A percentile compares a stretch with the other conserved stretches of the same genome.
These are phyloP conservation scores for Nebria ingens DNA, from an alignment of 1,140 invertebrate genomes.

Conservation along the genomic window DNA sequence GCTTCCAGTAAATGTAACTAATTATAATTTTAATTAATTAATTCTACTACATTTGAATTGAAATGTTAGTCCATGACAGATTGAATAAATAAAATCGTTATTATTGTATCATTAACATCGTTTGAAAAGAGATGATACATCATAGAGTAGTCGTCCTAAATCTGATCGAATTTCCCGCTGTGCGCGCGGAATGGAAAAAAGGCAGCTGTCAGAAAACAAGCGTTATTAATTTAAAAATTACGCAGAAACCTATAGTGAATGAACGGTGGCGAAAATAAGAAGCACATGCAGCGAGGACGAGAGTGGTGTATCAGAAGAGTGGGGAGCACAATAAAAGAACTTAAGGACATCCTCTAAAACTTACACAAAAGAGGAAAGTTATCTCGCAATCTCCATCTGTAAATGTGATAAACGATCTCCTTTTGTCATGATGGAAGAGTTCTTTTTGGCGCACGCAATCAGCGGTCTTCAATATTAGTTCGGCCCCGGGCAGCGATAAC, in stretches of 20 bases:
- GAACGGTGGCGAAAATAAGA: constrained; percentile 19
- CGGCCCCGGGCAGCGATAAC: background rate
- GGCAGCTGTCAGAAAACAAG: constrained; percentile 14
- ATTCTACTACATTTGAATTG: no score
- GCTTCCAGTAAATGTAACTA: no score
- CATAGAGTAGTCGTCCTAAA: no score
- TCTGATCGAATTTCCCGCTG: no score
- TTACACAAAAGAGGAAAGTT: constrained; percentile 14
- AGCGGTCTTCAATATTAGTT: background rate
- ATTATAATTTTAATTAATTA: no score
- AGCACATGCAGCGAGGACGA: no score
- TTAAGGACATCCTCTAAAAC: constrained; percentile 13
- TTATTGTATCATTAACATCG: no score
- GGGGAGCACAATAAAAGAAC: constrained; percentile 7
- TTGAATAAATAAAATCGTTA: no score
- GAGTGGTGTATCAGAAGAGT: constrained; percentile 1
- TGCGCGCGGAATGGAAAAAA: no score
- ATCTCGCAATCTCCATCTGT: constrained; percentile 16
- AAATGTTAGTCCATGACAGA: no score
- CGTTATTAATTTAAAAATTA: constrained; percentile 20
- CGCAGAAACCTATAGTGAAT: constrained; percentile 19
- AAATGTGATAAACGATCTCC: constrained; percentile 18
- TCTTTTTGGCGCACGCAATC: background rate
- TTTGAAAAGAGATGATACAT: no score
- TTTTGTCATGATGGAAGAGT: constrained; percentile 17